phyloP scores from a whole-genome alignment of 1,140 invertebrate species.

The Holotrichia oblita region DNA sequence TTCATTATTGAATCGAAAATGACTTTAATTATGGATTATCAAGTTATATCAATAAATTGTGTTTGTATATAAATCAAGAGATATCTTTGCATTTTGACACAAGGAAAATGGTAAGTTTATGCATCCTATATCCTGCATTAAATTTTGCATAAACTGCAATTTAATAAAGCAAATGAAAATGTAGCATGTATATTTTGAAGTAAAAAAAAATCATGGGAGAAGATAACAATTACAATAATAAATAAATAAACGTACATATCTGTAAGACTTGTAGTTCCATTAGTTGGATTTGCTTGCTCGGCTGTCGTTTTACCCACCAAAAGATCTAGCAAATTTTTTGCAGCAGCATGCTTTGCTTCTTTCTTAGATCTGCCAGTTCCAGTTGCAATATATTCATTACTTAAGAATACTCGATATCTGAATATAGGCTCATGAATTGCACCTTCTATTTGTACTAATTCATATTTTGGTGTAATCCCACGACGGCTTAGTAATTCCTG shows the following conservation, averaged over 20 bases:
- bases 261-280: not conserved
- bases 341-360: conserved; percentile 95
- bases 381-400: conserved; percentile 74
- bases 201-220: no score
- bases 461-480: conserved; percentile 95
- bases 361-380: conserved; percentile 95
- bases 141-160: no score
- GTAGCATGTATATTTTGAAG: no score
- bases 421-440: conserved; percentile 97
- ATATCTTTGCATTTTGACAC: no score
- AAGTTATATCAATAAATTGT: not conserved
- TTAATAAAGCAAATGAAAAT: no score
- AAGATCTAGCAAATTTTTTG: conserved; percentile 86
- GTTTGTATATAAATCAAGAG: no score
- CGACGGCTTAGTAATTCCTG: conserved; percentile 92
- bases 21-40: not conserved
- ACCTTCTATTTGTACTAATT: conserved; percentile 94
- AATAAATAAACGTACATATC: not conserved
- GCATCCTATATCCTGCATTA: no score
- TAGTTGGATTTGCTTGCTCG: conserved; percentile 59
- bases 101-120: no score
- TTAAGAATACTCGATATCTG: conserved; percentile 85
- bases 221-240: no score
- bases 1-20: not conserved
- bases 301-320: conserved; percentile 63